A percentile compares a stretch with the other conserved stretches of the same genome.
These are phyloP conservation scores for Amorpha juglandis DNA, from an alignment of 2,888 invertebrate species.

Conservation along the genomic window DNA sequence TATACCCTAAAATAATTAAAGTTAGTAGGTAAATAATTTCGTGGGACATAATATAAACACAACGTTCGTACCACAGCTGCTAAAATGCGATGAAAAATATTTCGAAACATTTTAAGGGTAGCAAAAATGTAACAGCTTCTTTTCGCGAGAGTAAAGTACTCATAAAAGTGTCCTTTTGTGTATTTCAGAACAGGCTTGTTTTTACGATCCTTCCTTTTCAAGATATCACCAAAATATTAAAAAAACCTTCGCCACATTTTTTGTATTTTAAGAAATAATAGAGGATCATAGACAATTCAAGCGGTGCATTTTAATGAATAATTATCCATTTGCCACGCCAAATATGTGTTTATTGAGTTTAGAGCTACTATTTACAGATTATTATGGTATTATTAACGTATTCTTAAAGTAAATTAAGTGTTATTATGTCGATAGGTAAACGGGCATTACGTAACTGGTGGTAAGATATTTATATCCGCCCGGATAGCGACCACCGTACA, in stretches of 20 bases:
- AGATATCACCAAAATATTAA: slow-evolving; percentile 14
- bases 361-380: no score
- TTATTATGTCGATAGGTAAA: no score
- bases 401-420: no score
- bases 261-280: background rate
- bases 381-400: no score
- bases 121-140: slow-evolving; percentile 22
- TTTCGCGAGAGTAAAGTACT: slow-evolving; percentile 17
- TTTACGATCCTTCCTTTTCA: slow-evolving; percentile 11
- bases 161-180: slow-evolving; percentile 23
- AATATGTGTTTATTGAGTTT: no score
- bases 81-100: slow-evolving; percentile 19
- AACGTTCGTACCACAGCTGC: background rate
- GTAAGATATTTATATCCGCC: no score
- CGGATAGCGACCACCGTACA: no score
- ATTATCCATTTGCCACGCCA: no score
- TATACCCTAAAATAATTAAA: background rate
- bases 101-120: slow-evolving; percentile 16
- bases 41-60: slow-evolving; percentile 1
- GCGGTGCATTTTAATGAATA: background rate
- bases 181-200: slow-evolving; percentile 22
- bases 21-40: background rate
- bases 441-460: no score
- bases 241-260: background rate
- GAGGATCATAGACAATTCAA: background rate